A percentile compares a stretch with the other conserved stretches of the same genome.
phyloP scores from a whole-genome alignment of 1,140 invertebrate species.

The Scylla paramamosain region DNA sequence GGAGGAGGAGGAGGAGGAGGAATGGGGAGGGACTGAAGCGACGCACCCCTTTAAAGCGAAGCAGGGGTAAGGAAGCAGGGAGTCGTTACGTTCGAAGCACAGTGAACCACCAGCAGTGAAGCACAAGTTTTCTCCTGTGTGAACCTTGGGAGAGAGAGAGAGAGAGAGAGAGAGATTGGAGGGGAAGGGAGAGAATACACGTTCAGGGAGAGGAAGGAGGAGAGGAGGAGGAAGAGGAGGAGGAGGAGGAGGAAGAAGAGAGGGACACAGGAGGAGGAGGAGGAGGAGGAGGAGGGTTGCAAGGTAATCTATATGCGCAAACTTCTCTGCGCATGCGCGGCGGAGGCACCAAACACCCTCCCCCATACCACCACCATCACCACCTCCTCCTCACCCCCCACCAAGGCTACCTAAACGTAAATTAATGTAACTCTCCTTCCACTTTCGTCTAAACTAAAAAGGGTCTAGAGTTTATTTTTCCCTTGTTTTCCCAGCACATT shows the following conservation, averaged over 20 bases:
- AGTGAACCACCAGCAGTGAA: not conserved
- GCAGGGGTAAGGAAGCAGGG: not conserved
- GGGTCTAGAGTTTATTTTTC: not conserved
- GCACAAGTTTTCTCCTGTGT: not conserved
- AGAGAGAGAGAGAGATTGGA: not conserved
- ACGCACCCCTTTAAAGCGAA: not conserved
- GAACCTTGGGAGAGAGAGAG: not conserved
- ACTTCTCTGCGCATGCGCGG: slow-evolving; percentile 35
- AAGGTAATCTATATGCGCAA: slow-evolving; percentile 55
- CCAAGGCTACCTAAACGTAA: not conserved
- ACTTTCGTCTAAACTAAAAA: not conserved
- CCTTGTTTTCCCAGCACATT: no score
- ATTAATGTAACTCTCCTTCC: not conserved
- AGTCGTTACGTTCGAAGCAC: not conserved
- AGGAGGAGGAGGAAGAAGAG: not conserved
- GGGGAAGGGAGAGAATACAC: not conserved
- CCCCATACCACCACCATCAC: not conserved
- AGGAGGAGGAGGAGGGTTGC: not conserved
- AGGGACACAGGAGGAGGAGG: not conserved
- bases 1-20: not conserved
- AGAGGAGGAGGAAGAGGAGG: not conserved
- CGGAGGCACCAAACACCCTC: not conserved
- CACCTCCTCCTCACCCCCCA: not conserved
- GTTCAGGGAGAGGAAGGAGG: not conserved
- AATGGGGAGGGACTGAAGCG: not conserved